These are phyloP conservation scores for Mesembrinibis cayennensis DNA, from an alignment of 2,113 vertebrate genomes.

Conservation along the genomic window DNA sequence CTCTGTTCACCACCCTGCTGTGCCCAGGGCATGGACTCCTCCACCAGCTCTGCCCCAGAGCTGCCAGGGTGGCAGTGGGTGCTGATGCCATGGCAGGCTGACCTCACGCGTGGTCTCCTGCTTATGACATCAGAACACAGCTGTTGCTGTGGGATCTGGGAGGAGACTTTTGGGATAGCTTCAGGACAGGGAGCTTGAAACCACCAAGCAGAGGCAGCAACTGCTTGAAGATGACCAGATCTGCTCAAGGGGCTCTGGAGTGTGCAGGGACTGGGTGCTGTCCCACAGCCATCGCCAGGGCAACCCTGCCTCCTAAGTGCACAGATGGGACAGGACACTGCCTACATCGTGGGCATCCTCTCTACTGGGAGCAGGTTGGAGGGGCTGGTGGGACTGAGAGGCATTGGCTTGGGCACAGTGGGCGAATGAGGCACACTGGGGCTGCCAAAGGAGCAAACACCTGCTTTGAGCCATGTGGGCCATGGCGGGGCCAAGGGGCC, in stretches of 20 bases:
- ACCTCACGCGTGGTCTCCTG: not conserved
- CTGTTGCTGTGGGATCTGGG: not conserved
- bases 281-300: not conserved
- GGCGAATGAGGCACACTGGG: not conserved
- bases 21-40: not conserved
- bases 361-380: not conserved
- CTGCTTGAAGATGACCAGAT: not conserved
- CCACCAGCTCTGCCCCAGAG: accelerated
- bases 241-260: not conserved
- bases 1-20: not conserved
- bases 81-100: not conserved
- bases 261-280: not conserved
- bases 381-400: not conserved
- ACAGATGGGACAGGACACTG: not conserved
- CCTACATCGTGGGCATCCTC: not conserved
- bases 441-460: not conserved
- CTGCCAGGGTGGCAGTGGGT: not conserved
- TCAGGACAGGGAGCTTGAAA: not conserved
- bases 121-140: not conserved
- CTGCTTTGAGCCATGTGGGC: not conserved
- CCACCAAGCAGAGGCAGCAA: not conserved
- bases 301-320: not conserved
- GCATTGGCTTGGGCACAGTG: accelerated
- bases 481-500: not conserved
- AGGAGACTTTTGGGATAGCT: not conserved